These are phyloP conservation scores for Calameuta idolon DNA, from an alignment of 2,888 invertebrate genomes.

Conservation along the genomic window DNA sequence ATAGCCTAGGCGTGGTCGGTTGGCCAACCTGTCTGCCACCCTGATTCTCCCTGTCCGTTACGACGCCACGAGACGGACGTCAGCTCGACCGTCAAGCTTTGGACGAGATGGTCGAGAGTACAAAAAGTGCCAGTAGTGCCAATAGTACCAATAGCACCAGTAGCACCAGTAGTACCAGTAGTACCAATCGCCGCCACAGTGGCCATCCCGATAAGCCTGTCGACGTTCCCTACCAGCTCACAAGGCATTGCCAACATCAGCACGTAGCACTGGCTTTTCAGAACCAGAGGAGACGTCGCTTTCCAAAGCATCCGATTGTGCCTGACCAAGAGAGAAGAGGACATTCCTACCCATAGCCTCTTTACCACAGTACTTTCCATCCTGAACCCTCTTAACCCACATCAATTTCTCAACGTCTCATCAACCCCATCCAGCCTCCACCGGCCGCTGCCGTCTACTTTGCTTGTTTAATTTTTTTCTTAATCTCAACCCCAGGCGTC, in stretches of 20 bases:
- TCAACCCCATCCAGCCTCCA: not conserved
- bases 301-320: not conserved
- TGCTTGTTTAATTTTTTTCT: not conserved
- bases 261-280: not conserved
- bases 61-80: not conserved
- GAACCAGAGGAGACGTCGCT: not conserved
- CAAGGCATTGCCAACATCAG: not conserved
- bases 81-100: not conserved
- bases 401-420: not conserved
- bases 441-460: not conserved
- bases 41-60: not conserved
- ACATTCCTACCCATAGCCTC: not conserved
- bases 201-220: not conserved
- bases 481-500: not conserved
- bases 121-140: not conserved
- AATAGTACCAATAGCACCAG: no score
- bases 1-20: constrained; percentile 45
- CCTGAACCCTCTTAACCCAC: not conserved
- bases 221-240: not conserved
- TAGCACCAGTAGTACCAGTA: no score
- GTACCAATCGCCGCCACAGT: no score
- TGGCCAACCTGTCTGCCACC: not conserved
- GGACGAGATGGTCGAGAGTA: not conserved
- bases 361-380: not conserved
- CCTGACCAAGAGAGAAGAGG: not conserved